A percentile compares a stretch with the other conserved stretches of the same genome.
These are phyloP conservation scores for Byasa hedistus DNA, from an alignment of 2,888 invertebrate genomes.

Conservation along the genomic window DNA sequence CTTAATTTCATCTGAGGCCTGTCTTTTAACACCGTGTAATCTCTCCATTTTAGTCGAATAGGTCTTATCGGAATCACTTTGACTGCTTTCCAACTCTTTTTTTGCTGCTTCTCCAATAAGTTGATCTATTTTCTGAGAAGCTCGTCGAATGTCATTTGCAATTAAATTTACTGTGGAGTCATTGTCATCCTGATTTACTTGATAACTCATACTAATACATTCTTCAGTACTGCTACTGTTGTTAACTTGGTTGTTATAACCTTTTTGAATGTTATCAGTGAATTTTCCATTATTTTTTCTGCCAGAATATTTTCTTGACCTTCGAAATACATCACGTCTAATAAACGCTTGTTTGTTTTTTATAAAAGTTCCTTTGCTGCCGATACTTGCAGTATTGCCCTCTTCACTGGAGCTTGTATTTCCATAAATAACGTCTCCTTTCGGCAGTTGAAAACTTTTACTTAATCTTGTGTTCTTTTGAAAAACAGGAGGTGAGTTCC, in stretches of 20 bases:
- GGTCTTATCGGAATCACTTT: conserved; percentile 69
- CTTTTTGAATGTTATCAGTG: conserved; percentile 58
- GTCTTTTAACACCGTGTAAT: conserved; percentile 78
- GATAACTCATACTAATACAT: conserved; percentile 72
- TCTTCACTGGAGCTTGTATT: conserved; percentile 78
- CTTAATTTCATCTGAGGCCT: conserved; percentile 72
- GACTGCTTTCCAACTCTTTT: conserved; percentile 51
- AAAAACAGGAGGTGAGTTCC: conserved; percentile 73
- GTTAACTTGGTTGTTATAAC: conserved; percentile 58
- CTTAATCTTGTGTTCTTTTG: conserved; percentile 77
- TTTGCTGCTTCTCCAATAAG: conserved; percentile 70
- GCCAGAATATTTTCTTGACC: conserved; percentile 75
- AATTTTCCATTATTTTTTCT: conserved; percentile 68
- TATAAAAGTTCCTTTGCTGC: conserved; percentile 78
- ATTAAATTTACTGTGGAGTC: conserved; percentile 78
- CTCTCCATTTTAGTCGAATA: conserved; percentile 80
- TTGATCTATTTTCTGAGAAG: conserved; percentile 80
- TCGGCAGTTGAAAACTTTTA: conserved; percentile 76
- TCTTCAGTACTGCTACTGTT: conserved; percentile 75
- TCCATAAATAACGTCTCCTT: conserved; percentile 67
- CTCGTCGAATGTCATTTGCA: conserved; percentile 77
- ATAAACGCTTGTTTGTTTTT: conserved; percentile 80
- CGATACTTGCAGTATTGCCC: conserved; percentile 63
- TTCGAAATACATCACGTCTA: conserved; percentile 71
- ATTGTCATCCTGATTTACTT: conserved; percentile 77